phyloP scores from a whole-genome alignment of 2,888 invertebrate genomes.

The Idaea dimidiata region DNA sequence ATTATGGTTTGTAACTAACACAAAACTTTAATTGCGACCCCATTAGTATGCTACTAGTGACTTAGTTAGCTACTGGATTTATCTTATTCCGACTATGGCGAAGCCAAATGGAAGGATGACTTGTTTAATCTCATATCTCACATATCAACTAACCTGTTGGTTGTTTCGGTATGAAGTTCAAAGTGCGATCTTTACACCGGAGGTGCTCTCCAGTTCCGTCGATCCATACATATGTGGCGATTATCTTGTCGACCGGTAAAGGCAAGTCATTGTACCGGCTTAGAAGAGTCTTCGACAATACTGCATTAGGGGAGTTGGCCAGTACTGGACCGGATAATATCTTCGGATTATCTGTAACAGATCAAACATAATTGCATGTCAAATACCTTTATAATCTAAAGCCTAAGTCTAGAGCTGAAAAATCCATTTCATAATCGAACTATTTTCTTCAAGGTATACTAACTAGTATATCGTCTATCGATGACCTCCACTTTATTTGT shows the following conservation, averaged over 20 bases:
- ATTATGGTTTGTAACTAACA: too few species aligned
- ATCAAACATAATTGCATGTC: not conserved
- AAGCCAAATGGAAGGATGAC: too few species aligned
- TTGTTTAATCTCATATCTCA: not conserved
- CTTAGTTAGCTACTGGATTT: too few species aligned
- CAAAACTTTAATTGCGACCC: too few species aligned
- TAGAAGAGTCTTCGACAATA: slow-evolving; percentile 87
- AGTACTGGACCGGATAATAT: slow-evolving; percentile 72
- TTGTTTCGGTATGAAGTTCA: slow-evolving; percentile 88
- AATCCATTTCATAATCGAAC: not conserved
- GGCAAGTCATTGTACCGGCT: slow-evolving; percentile 88
- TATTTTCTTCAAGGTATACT: not conserved
- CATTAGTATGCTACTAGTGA: too few species aligned
- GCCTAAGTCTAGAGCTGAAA: slow-evolving; percentile 9
- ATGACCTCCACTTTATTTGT: not conserved
- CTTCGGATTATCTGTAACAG: slow-evolving; percentile 67
- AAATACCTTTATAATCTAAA: not conserved
- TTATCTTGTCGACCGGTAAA: slow-evolving; percentile 87
- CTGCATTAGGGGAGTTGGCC: slow-evolving; percentile 90
- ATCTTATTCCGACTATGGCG: too few species aligned
- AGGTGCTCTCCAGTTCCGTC: slow-evolving; percentile 94
- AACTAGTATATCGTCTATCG: slow-evolving; percentile 7
- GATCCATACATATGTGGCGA: slow-evolving; percentile 96
- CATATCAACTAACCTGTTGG: slow-evolving; percentile 83
- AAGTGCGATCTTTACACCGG: slow-evolving; percentile 93